Base-by-base conservation (phyloP, 2,888 invertebrate genomes). In the Limnephilus lunatus region DNA sequence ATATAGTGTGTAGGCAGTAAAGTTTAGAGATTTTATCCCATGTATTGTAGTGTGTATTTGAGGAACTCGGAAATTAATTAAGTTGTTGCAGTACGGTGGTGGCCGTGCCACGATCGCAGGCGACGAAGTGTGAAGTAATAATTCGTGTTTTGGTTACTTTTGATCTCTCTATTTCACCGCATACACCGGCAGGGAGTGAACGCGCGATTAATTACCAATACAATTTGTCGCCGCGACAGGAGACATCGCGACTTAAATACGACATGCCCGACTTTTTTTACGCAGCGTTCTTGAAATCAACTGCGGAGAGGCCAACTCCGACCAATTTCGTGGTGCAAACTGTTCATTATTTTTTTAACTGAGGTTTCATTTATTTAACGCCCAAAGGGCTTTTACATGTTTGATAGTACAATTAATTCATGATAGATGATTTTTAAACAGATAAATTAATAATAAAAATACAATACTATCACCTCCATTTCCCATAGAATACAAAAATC, bases 81-180 rank as follows among this genome's bases (percentile, higher is more conserved):
- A 81, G 80, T n/a, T 80, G 80, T 89, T n/a, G 31, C 90, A 90
- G 82, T 44, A 48, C 9, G 3, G 31, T 32, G 15, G 19, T 12
- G 30, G 30, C 32, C 3, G 90, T 80, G 90, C 68, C 86, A 68
- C 39, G 25, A 68, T 91, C 85, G 80, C 80, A 83, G 85, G 90
- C 90, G 90, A 53, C 83, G 90, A 91, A 91, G 90, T 85, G 90
- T 86, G 39, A 91, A 85, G 92, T 80, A 85, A 92, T 92, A 92
- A 92, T 81, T 92, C 87, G 86, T 90, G 80, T 87, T 91, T 92
- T 92, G 90, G 85, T 91, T 90, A 92, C 89, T 92, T 81, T 81
- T 89, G 80, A 92, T 90, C 83, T 90, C 90, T 90, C 68, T 90
- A 90, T 83, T 83, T 32, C 83, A 35, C 35, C 25, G 83, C 83